Evolutionary conservation across 2,888 invertebrate species (phyloP).

Genomic region (Cerastis rubricosa): DNA sequence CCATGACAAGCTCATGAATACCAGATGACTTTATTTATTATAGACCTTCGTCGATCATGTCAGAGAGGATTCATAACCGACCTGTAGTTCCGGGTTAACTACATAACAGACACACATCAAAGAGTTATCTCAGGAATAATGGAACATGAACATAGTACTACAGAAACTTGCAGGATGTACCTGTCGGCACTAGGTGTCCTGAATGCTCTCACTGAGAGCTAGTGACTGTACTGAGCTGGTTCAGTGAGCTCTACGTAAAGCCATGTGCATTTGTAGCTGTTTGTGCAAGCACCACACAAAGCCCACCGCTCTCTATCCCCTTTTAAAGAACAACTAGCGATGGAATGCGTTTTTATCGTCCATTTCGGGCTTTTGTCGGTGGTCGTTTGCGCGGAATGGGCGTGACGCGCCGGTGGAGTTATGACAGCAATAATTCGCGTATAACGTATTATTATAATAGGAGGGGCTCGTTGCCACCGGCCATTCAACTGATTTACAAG

Average conservation of each 20-base stretch:
- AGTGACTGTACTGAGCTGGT: not conserved
- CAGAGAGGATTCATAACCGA: slow-evolving; percentile 28
- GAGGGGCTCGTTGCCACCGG: slow-evolving; percentile 35
- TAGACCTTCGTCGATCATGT: slow-evolving; percentile 50
- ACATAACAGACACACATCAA: not conserved
- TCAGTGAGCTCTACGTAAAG: slow-evolving; percentile 2
- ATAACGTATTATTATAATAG: slow-evolving; percentile 67
- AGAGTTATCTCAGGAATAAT: not conserved
- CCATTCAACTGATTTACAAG: slow-evolving; percentile 75
- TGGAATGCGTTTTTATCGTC: slow-evolving; percentile 40
- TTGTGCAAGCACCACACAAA: slow-evolving; percentile 18
- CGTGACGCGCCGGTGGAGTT: slow-evolving; percentile 62
- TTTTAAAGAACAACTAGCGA: slow-evolving; percentile 1
- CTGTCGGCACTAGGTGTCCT: not conserved
- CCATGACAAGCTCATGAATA: slow-evolving; percentile 65
- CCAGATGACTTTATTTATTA: slow-evolving; percentile 59
- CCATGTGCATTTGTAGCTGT: slow-evolving; percentile 12
- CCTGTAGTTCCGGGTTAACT: slow-evolving; percentile 3
- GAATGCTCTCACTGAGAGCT: not conserved
- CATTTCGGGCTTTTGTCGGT: slow-evolving; percentile 38
- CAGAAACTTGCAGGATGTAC: not conserved
- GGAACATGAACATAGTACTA: not conserved
- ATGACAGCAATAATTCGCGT: slow-evolving; percentile 71
- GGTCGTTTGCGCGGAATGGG: slow-evolving; percentile 42
- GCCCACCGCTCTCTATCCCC: not conserved